Conservation (phyloP, 2,113 vertebrate species). For the Xyrauchen texanus region DNA sequence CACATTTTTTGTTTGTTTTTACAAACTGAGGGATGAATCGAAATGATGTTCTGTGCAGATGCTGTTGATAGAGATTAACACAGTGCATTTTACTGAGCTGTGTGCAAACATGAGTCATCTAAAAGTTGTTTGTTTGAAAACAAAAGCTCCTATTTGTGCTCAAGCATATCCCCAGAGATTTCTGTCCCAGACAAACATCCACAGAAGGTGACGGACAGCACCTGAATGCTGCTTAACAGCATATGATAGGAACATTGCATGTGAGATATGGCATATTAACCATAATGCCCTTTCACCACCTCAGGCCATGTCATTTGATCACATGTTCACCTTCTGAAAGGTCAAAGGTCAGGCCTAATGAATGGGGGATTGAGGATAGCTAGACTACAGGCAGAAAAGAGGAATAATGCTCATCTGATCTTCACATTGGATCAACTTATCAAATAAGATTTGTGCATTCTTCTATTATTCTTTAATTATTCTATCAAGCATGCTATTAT, state of each 20-base stretch:
- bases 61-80: too few species aligned
- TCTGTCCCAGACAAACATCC: conserved; percentile 33
- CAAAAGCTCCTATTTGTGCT: neutral
- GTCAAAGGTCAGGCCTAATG: conserved; percentile 74
- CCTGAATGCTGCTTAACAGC: conserved; percentile 33
- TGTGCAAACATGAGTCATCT: neutral
- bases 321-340: conserved; percentile 65
- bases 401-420: too few species aligned
- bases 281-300: conserved; percentile 29
- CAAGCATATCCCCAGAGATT: conserved; percentile 30
- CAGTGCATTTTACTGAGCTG: neutral
- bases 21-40: too few species aligned
- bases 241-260: neutral
- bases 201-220: conserved; percentile 40
- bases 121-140: conserved; percentile 37
- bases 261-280: conserved; percentile 36
- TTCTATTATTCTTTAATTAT: too few species aligned
- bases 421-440: neutral
- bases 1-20: too few species aligned
- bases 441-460: too few species aligned
- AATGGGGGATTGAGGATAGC: conserved; percentile 58
- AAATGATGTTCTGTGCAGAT: too few species aligned
- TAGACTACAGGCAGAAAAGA: conserved; percentile 17
- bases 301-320: conserved; percentile 70
- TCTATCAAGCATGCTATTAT: too few species aligned